These are phyloP conservation scores for Glossophaga mutica DNA, from an alignment of 2,797 vertebrate genomes.

Conservation along the genomic window DNA sequence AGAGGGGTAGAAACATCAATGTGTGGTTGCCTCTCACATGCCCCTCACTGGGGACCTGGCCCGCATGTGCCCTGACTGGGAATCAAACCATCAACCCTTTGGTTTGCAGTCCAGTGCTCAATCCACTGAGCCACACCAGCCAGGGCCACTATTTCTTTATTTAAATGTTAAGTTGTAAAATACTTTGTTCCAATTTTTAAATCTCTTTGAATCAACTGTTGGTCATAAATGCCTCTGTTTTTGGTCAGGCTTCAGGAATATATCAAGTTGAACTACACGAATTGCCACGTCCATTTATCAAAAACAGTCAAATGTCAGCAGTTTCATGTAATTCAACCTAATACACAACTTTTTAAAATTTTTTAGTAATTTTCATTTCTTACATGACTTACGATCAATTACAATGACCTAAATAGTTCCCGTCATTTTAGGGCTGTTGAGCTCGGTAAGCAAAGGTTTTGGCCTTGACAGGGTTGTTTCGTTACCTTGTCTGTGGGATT, in stretches of 20 bases:
- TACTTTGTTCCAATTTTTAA: not conserved
- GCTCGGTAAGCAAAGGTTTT: not conserved
- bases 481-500: not conserved
- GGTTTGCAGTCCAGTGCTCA: no score
- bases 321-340: not conserved
- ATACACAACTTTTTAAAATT: not conserved
- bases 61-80: no score
- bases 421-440: not conserved
- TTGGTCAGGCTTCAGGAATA: not conserved
- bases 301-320: not conserved
- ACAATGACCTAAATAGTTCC: not conserved
- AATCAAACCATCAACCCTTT: no score
- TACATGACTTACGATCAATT: not conserved
- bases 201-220: not conserved
- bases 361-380: slow-evolving; percentile 16
- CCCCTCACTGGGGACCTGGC: no score
- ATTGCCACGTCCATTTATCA: not conserved
- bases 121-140: no score
- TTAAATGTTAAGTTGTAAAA: slow-evolving; percentile 2
- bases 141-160: not conserved
- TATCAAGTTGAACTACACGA: not conserved
- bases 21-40: no score
- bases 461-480: not conserved
- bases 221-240: not conserved
- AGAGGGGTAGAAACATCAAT: no score